phyloP scores from a whole-genome alignment of 2,888 invertebrate species.

The Amphiduros pacificus region DNA sequence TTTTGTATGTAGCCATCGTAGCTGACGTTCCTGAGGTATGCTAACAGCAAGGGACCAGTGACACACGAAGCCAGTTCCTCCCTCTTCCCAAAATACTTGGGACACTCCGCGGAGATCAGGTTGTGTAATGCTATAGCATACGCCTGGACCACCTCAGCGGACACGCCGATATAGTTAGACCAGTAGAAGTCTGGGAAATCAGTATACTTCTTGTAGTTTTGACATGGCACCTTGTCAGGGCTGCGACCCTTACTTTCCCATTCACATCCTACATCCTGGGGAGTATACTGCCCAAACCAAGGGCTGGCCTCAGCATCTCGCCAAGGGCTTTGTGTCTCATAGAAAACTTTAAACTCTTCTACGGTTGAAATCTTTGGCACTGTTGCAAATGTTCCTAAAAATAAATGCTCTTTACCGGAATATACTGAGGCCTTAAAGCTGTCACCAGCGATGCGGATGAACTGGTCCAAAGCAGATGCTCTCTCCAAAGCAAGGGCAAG shows the following conservation, averaged over 20 bases:
- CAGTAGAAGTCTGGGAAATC: conserved; percentile 21
- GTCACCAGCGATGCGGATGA: conserved; percentile 7
- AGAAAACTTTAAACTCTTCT: conserved; percentile 5
- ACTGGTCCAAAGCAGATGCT: background rate
- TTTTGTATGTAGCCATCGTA: conserved; percentile 28
- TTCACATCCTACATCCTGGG: conserved; percentile 2
- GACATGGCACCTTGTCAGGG: background rate
- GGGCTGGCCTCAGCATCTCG: conserved; percentile 23
- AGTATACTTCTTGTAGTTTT: background rate
- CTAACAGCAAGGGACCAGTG: conserved; percentile 29
- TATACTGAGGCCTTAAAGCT: background rate
- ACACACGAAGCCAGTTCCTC: conserved; percentile 28
- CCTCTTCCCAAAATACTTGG: conserved; percentile 19
- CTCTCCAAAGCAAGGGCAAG: background rate
- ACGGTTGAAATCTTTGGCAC: background rate
- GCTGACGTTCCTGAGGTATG: conserved; percentile 19
- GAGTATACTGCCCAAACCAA: conserved; percentile 28
- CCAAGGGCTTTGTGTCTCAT: background rate
- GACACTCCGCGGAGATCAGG: conserved; percentile 36
- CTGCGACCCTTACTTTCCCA: background rate
- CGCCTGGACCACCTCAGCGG: conserved; percentile 39
- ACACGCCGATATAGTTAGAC: conserved; percentile 22
- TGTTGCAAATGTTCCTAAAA: background rate
- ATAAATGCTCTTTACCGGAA: background rate
- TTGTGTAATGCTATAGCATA: conserved; percentile 37